These are phyloP conservation scores for Scomber colias DNA, from an alignment of 2,113 vertebrate genomes.

Conservation along the genomic window DNA sequence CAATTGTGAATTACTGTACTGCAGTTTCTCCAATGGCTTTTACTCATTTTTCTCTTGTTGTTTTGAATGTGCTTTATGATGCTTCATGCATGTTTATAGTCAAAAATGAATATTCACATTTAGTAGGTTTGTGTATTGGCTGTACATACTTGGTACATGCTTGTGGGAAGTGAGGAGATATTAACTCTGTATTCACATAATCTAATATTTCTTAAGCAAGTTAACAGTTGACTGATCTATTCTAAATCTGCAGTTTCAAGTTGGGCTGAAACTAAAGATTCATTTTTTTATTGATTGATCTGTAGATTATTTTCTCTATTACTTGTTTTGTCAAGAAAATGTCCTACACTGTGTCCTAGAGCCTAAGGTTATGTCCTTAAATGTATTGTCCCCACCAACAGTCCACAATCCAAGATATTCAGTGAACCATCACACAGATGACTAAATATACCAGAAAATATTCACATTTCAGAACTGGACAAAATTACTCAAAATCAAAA, in stretches of 20 bases:
- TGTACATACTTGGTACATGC: neutral
- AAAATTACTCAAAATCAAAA: too few species aligned
- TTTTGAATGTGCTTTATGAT: neutral
- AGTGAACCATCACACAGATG: too few species aligned
- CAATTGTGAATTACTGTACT: neutral
- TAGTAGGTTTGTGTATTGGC: neutral
- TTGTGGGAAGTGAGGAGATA: conserved; percentile 5
- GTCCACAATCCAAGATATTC: too few species aligned
- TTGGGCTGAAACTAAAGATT: too few species aligned
- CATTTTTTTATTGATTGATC: too few species aligned
- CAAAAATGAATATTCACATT: neutral
- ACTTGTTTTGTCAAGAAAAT: too few species aligned
- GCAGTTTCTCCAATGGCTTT: too few species aligned
- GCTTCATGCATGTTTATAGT: neutral
- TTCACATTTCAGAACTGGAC: too few species aligned
- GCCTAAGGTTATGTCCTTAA: neutral
- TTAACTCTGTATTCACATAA: conserved; percentile 4
- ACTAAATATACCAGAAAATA: too few species aligned
- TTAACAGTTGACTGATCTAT: neutral
- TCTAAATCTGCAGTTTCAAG: conserved; percentile 4
- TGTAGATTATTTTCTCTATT: too few species aligned
- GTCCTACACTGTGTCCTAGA: too few species aligned
- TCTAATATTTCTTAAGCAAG: neutral
- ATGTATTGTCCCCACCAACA: too few species aligned
- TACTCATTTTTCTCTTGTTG: conserved; percentile 12